Conservation (phyloP, 2,797 vertebrate genomes). For the Anguilla marmorata region DNA sequence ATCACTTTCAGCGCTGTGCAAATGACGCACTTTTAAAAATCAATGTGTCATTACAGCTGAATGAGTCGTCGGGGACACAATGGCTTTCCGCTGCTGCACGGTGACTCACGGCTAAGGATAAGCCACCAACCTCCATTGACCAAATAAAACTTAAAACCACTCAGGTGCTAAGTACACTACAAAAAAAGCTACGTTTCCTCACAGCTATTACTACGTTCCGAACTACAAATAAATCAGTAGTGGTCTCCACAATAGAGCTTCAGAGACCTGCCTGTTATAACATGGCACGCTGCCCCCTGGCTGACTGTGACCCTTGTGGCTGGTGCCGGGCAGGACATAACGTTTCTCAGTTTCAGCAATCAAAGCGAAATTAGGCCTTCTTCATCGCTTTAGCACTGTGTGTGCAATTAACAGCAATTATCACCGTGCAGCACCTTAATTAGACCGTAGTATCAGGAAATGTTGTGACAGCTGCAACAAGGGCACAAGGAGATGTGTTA, state of each 20-base stretch:
- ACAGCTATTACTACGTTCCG: neutral
- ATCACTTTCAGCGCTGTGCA: neutral
- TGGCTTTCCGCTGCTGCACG: neutral
- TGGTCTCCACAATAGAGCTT: neutral
- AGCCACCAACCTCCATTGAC: neutral
- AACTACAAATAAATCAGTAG: neutral
- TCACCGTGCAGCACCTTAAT: constrained; percentile 7
- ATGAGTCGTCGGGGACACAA: neutral
- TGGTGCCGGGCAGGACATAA: neutral
- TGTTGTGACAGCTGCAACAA: constrained; percentile 26
- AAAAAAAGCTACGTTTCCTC: neutral
- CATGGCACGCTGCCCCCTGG: neutral
- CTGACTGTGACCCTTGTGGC: neutral
- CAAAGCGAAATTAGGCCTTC: neutral
- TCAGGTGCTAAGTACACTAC: neutral
- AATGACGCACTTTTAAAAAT: neutral
- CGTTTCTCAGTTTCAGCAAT: neutral
- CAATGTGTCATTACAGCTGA: neutral
- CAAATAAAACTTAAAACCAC: neutral
- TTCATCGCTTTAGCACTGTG: neutral
- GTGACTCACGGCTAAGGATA: neutral
- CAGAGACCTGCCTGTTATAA: neutral
- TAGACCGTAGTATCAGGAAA: constrained; percentile 15
- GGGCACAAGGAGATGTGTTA: neutral
- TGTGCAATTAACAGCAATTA: constrained; percentile 26